Conservation (phyloP, 2,888 invertebrate genomes). For the Parelbella ahira region DNA sequence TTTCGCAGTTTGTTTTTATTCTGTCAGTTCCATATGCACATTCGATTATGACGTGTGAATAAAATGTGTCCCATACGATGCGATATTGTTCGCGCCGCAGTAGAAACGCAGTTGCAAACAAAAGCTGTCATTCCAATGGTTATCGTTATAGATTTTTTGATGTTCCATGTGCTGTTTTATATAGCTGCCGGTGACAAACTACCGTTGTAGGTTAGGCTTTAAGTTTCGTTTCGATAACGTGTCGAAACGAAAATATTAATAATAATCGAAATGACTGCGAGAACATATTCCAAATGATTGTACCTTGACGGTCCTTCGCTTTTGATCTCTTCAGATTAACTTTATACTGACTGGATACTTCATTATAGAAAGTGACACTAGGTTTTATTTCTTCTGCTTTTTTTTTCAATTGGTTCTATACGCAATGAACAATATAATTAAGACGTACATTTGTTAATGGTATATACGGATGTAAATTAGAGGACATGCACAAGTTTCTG, state of each 20-base stretch:
- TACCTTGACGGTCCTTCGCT: no score
- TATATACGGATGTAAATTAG: no score
- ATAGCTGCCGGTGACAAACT: conserved; percentile 1
- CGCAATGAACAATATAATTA: no score
- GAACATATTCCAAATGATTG: no score
- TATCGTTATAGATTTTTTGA: background rate
- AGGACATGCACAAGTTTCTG: no score
- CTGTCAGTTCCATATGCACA: conserved; percentile 1
- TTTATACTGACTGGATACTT: no score
- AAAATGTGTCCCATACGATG: background rate
- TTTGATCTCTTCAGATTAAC: no score
- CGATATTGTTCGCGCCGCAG: conserved; percentile 5
- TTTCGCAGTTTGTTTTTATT: background rate
- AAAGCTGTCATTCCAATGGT: conserved; percentile 2
- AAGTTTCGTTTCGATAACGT: background rate
- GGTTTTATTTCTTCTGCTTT: no score
- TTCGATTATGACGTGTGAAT: conserved; percentile 7
- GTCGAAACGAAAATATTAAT: background rate
- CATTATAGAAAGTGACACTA: no score
- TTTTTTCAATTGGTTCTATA: no score
- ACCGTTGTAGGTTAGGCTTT: background rate
- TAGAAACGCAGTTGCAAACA: conserved; percentile 4
- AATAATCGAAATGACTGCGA: background rate
- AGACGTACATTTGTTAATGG: no score
- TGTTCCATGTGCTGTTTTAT: background rate